A percentile compares a stretch with the other conserved stretches of the same genome.
phyloP scores from a whole-genome alignment of 2,113 vertebrate genomes.

The Megaleporinus macrocephalus region DNA sequence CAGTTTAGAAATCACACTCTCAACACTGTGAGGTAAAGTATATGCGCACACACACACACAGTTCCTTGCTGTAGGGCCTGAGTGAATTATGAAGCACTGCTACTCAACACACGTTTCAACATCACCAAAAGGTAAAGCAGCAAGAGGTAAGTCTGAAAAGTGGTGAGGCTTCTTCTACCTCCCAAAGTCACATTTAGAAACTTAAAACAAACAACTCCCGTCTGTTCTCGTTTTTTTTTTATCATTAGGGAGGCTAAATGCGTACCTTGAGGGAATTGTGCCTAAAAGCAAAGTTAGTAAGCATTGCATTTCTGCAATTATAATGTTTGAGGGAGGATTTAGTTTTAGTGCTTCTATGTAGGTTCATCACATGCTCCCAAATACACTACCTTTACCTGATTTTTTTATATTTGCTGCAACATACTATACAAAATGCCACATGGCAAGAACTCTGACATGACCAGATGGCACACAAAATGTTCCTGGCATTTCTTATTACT shows the following conservation, averaged over 20 bases:
- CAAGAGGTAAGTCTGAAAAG: constrained; percentile 1
- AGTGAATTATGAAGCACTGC: constrained; percentile 41
- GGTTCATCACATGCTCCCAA: not conserved
- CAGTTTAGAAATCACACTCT: too few species aligned
- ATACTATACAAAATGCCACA: not conserved
- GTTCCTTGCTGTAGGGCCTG: not conserved
- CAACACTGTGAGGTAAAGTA: too few species aligned
- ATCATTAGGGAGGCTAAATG: constrained; percentile 45
- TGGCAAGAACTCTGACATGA: constrained; percentile 22
- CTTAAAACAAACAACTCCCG: constrained; percentile 50
- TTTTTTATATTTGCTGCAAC: not conserved
- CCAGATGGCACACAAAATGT: constrained; percentile 30
- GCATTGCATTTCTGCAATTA: constrained; percentile 10
- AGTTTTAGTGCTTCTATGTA: not conserved
- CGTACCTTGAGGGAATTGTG: constrained; percentile 30
- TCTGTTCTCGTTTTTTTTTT: constrained; percentile 46
- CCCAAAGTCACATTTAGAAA: constrained; percentile 43
- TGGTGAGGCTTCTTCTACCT: constrained; percentile 15
- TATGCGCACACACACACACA: not conserved
- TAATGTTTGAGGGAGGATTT: constrained; percentile 3
- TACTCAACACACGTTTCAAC: constrained; percentile 33
- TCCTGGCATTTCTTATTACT: constrained; percentile 7
- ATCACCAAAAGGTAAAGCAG: not conserved
- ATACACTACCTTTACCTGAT: not conserved
- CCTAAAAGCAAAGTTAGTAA: constrained; percentile 17